Evolutionary conservation across 2,888 invertebrate genomes (phyloP), one percentile per base, ranked within the genome.

Genomic region (Platycnemis pennipes): DNA sequence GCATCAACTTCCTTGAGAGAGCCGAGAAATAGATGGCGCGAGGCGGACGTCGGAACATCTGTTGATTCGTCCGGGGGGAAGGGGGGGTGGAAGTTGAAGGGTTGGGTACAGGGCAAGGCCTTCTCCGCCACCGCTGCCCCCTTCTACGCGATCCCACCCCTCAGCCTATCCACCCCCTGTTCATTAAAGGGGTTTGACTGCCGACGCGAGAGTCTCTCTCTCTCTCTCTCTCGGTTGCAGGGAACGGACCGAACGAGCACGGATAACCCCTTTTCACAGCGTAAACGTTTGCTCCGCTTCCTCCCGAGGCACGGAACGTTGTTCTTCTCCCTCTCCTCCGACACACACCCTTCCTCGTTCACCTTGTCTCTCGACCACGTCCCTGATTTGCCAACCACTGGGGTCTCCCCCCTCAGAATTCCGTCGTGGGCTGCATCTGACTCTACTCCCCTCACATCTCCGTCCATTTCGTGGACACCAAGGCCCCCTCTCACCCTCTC

Each of bases 231-330:
- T 91, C 63, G 63, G 77, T 31, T 37, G 11, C 77, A 91, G 22
- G 44, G 26, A 77, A 2, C 26, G 42, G 46, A 37, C 63, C 22
- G 56, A 26, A 45, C 19, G 63, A 63, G n/a, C n/a, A 42, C 53
- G 37, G 37, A n/a, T n/a, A 77, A 77, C 89, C 56, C 42, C 89
- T 63, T 63, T 16, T 46, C 44, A 11, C n/a, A 69, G 44, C 63
- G 91, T 63, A 91, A 91, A 91, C 91, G 91, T 91, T 91, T 91
- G 91, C 91, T 91, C n/a, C 46, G 22, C 45, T 7, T 2, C 22
- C 8, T 13, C 46, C 45, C 22, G 4, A 26, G n/a, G 19, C 44
- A 5, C 86, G 1, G 1, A n/a, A n/a, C 87, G 0, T 1, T 45
- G 22, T 46, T 87, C 87, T 11, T n/a, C 87, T 13, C 77, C 19